Evolutionary conservation across 2,113 vertebrate genomes (phyloP).

Genomic region (Passer domesticus): DNA sequence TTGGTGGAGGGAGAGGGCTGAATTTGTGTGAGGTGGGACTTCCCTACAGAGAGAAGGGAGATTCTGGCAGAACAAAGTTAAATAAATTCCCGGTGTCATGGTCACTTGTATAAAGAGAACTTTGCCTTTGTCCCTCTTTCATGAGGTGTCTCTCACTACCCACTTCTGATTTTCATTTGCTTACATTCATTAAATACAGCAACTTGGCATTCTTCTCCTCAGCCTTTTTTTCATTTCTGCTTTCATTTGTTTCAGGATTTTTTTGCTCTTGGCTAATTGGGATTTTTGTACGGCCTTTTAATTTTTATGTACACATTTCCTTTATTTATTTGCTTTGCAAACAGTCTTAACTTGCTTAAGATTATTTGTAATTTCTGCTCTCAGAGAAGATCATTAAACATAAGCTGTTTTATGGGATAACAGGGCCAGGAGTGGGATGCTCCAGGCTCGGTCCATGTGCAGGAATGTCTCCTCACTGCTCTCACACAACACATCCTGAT

Average conservation of each 20-base stretch:
- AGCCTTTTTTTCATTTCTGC: background rate
- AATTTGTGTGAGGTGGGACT: background rate
- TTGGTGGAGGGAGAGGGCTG: background rate
- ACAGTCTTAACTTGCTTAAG: background rate
- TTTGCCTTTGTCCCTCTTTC: background rate
- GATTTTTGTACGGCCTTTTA: background rate
- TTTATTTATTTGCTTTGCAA: background rate
- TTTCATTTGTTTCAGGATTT: background rate
- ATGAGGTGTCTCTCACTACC: background rate
- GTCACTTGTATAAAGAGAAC: background rate
- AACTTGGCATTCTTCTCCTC: background rate
- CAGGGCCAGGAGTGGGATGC: background rate
- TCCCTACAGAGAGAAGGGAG: background rate
- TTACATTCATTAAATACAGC: background rate
- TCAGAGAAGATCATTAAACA: background rate
- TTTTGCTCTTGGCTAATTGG: background rate
- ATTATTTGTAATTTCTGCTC: background rate
- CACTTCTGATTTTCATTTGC: background rate
- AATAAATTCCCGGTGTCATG: no score
- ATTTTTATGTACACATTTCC: background rate
- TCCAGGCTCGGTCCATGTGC: rapidly evolving
- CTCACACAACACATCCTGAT: background rate
- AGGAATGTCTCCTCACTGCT: background rate
- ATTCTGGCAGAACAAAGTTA: background rate
- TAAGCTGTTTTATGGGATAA: background rate